These are phyloP conservation scores for Drosophila atripex DNA, from an alignment of 2,888 invertebrate genomes.

Conservation along the genomic window DNA sequence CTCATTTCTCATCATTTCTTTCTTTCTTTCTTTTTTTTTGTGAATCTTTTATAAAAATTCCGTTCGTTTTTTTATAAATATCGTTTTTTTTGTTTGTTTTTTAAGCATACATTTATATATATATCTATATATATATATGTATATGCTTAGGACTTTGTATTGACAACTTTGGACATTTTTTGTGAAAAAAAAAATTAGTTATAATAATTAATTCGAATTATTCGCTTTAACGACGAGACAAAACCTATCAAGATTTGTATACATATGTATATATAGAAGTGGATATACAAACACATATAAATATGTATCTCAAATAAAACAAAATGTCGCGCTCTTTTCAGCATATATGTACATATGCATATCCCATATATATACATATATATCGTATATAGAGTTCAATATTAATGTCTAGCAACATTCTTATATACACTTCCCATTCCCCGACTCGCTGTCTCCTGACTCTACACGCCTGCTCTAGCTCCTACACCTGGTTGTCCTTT, in stretches of 20 bases:
- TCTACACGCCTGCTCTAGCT: constrained; percentile 6
- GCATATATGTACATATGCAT: constrained; percentile 40
- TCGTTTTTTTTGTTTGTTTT: constrained; percentile 17
- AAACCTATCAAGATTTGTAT: constrained; percentile 43
- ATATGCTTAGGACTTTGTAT: constrained; percentile 53
- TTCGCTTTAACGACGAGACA: constrained; percentile 34
- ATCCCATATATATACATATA: constrained; percentile 35
- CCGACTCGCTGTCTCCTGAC: constrained; percentile 13
- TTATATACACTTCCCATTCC: constrained; percentile 62
- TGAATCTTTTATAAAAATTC: constrained; percentile 74
- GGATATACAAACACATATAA: constrained; percentile 31
- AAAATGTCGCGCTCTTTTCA: constrained; percentile 49
- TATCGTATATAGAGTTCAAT: constrained; percentile 34
- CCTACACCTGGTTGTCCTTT: constrained; percentile 1
- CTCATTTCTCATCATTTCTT: constrained; percentile 29
- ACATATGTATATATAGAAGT: constrained; percentile 37
- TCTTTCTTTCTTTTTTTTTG: constrained; percentile 19
- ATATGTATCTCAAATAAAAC: constrained; percentile 49
- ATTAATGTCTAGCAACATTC: constrained; percentile 59
- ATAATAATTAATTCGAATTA: constrained; percentile 30
- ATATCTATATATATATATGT: constrained; percentile 39
- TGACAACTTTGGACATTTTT: constrained; percentile 76
- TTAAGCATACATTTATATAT: constrained; percentile 36
- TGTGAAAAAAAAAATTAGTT: constrained; percentile 33
- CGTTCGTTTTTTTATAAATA: constrained; percentile 53